Percentiles rank a stretch among this genome's conserved stretches.
Conservation (phyloP, 92 coral and sea anemone species). For the Metridium senile region DNA sequence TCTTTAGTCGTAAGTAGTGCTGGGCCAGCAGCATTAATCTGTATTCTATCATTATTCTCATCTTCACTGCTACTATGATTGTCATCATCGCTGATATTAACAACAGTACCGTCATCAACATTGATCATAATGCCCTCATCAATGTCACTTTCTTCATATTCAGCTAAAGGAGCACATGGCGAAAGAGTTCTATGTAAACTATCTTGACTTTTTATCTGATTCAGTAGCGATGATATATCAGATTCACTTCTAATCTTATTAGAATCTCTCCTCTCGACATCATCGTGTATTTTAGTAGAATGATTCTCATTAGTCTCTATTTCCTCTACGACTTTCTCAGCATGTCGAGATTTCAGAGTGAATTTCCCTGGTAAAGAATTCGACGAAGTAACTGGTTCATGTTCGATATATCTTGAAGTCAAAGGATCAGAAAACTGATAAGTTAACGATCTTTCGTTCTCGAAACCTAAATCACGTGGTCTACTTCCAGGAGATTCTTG, state of each 20-base stretch:
- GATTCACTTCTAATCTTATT: constrained; percentile 10
- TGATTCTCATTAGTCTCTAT: too few relatives aligned
- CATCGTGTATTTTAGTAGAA: not conserved
- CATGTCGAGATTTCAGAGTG: constrained; percentile 15
- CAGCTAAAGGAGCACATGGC: constrained; percentile 59
- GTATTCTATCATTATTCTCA: not conserved
- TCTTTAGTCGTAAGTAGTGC: not conserved
- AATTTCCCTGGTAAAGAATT: constrained; percentile 52
- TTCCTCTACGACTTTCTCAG: constrained; percentile 1
- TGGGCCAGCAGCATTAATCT: not conserved
- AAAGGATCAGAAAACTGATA: constrained; percentile 66
- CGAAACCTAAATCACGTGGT: constrained; percentile 1
- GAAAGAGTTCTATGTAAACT: constrained; percentile 22
- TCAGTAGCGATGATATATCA: constrained; percentile 17
- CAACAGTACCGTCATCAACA: constrained; percentile 35
- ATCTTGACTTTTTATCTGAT: constrained; percentile 16
- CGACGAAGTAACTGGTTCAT: constrained; percentile 49
- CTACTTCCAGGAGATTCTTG: not conserved
- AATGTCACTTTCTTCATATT: constrained; percentile 59
- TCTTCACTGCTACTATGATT: not conserved
- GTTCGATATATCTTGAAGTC: constrained; percentile 37
- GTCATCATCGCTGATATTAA: constrained; percentile 1
- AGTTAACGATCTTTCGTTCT: constrained; percentile 19
- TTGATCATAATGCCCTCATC: constrained; percentile 27
- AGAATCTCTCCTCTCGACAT: constrained; percentile 3